Conservation (phyloP, 2,888 invertebrate genomes). For the Barypeithes pellucidus region DNA sequence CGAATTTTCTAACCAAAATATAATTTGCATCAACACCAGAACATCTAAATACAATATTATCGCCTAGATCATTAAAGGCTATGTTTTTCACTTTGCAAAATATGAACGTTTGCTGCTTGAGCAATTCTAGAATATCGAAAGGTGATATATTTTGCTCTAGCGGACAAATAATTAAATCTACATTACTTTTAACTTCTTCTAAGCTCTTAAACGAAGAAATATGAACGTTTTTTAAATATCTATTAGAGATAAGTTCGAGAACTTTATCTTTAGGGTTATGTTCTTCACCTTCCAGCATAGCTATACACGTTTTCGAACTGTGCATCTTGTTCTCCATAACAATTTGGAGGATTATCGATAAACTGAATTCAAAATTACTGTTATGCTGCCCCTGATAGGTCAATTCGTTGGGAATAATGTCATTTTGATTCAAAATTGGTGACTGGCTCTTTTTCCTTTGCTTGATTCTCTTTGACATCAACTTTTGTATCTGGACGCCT, state of each 20-base stretch:
- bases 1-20: background rate
- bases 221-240: background rate
- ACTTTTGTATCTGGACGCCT: conserved; percentile 3
- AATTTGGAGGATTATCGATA: conserved; percentile 44
- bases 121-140: background rate
- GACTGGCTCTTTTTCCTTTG: background rate
- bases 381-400: conserved; percentile 65
- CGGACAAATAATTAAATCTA: background rate
- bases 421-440: background rate
- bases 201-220: background rate
- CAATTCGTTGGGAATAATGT: conserved; percentile 59
- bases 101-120: background rate
- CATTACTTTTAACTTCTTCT: background rate
- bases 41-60: background rate
- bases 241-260: background rate
- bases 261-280: background rate
- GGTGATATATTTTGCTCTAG: background rate
- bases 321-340: conserved; percentile 42
- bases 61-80: background rate
- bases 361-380: conserved; percentile 14
- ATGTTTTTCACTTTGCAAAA: background rate
- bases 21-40: background rate
- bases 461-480: conserved; percentile 58
- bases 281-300: background rate
- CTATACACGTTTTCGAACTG: conserved; percentile 1